Conservation (phyloP, 1,140 invertebrate genomes). For the Idris sp. region DNA sequence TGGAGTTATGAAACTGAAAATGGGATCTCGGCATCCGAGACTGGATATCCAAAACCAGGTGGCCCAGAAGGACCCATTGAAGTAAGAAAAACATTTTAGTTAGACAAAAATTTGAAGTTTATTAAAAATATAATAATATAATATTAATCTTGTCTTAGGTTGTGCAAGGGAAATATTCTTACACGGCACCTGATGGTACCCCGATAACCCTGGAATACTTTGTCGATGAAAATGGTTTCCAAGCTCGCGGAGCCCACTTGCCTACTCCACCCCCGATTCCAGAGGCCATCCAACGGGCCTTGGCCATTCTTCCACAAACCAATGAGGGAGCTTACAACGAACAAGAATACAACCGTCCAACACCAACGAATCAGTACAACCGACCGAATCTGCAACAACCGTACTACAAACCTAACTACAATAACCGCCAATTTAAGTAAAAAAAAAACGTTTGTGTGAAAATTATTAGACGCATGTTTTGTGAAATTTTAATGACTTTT, state of each 20-base stretch:
- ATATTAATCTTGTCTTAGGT: slow-evolving; percentile 74
- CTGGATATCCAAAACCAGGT: slow-evolving; percentile 71
- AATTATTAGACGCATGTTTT: slow-evolving; percentile 22
- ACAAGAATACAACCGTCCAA: slow-evolving; percentile 58
- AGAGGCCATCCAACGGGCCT: slow-evolving; percentile 74
- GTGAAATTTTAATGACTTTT: slow-evolving; percentile 30
- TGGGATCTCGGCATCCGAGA: slow-evolving; percentile 74
- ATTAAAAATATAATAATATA: too few relatives aligned
- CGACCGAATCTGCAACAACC: slow-evolving; percentile 46
- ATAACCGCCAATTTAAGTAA: slow-evolving; percentile 54
- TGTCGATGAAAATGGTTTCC: slow-evolving; percentile 89
- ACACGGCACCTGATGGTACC: slow-evolving; percentile 89
- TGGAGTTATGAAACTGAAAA: slow-evolving; percentile 76
- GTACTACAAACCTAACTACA: slow-evolving; percentile 51
- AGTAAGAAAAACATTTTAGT: too few relatives aligned
- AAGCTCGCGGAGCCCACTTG: slow-evolving; percentile 85
- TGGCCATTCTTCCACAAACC: slow-evolving; percentile 65
- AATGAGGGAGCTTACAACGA: slow-evolving; percentile 61
- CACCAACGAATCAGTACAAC: slow-evolving; percentile 51
- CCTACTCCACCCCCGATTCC: slow-evolving; percentile 89
- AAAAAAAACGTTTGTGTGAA: not conserved
- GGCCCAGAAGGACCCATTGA: slow-evolving; percentile 70
- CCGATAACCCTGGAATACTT: slow-evolving; percentile 87
- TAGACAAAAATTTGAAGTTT: too few relatives aligned
- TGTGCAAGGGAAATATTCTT: slow-evolving; percentile 86